These are phyloP conservation scores for Gracilinanus agilis DNA, from an alignment of 2,113 vertebrate species.

Conservation along the genomic window DNA sequence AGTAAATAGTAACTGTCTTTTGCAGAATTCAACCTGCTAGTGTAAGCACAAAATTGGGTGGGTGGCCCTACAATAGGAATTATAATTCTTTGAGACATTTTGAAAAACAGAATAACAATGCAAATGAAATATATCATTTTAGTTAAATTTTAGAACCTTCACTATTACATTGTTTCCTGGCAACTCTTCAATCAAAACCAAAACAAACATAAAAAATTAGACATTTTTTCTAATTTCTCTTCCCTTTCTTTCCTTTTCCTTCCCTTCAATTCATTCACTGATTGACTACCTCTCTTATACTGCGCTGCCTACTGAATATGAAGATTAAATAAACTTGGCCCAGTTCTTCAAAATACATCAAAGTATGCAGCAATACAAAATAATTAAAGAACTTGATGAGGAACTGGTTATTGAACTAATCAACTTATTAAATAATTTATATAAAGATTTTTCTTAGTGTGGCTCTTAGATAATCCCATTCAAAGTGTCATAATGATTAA, in stretches of 20 bases:
- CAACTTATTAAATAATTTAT: neutral
- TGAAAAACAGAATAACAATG: no score
- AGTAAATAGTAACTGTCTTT: no score
- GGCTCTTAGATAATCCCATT: neutral
- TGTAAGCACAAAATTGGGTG: no score
- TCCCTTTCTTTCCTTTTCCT: neutral
- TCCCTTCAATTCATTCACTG: neutral
- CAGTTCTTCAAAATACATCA: neutral
- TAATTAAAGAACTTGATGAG: neutral
- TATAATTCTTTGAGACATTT: no score
- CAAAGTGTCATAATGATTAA: neutral
- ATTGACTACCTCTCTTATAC: neutral
- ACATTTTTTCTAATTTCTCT: neutral
- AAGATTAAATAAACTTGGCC: neutral
- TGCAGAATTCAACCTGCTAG: no score
- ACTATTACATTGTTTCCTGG: no score
- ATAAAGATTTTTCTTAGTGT: neutral
- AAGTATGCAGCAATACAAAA: neutral
- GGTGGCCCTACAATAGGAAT: no score
- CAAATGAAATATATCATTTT: neutral
- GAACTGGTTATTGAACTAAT: neutral
- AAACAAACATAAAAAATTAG: neutral
- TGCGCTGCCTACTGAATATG: neutral
- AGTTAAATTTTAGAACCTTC: neutral
- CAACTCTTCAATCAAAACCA: no score